Base-by-base conservation (phyloP, 2,113 vertebrate species). In the Neogale vison region DNA sequence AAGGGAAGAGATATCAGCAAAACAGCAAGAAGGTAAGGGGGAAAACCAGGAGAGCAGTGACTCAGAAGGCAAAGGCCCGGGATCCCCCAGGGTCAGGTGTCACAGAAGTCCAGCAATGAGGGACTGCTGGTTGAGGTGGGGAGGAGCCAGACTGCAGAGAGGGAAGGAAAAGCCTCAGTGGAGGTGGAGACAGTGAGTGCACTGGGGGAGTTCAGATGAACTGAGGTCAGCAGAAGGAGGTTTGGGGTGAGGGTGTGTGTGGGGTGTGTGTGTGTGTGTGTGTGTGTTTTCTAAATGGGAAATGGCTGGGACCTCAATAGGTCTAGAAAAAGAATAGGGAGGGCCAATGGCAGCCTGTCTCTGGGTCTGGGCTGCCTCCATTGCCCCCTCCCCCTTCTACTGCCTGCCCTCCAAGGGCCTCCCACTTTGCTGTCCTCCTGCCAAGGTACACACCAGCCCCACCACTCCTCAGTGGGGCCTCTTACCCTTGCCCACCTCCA, bases 391-490 rank as follows among this genome's bases (percentile, higher is more conserved):
- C 69, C 67, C 88, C 81, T 69, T 71, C 92, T 42, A n/a, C 84
- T 20, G 45, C 63, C 90, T 96, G 88, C 97, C 96, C 90, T 96
- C 85, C 34, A 1, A 92, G 84, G 97, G 90, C 97, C 97, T 98
- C 98, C 97, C 89, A 97, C 95, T 97, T 93, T 61, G 96, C 96
- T 98, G 97, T 97, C 65, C 92, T 95, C 87, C 77, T 93, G 98
- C 97, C 98, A 98, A 98, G 90, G 94, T 97, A 98, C 84, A 98
- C 97, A 98, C 63, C 90, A 96, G 81, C 67, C 80, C 96, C 29
- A 36, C 71, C 94, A 69, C 96, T 96, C 76, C 94, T 92, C 57
- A 0, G 2, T 26, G n/a, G 96, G 96, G 97, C 98, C 98, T 96
- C 97, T 96, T 45, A 26, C 84, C 94, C 80, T 96, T 59, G 2